Conservation (phyloP, 1,140 invertebrate species). For the Apis mellifera region Amel_HAv3.1 CM009943.2:5461501-5462000, state of each 20-base stretch:
- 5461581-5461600: neutral
- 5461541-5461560: constrained; percentile 51
- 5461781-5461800: neutral
- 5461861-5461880: constrained; percentile 17
- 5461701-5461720: too few relatives aligned
- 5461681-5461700: neutral
- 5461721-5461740: too few relatives aligned
- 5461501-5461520: constrained; percentile 75
- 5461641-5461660: neutral
- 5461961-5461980: constrained; percentile 17
- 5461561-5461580: neutral
- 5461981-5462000: neutral
- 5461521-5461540: constrained; percentile 70
- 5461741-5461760: neutral
- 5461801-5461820: neutral
- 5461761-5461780: neutral
- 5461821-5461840: neutral
- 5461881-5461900: neutral
- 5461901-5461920: neutral
- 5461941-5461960: constrained; percentile 27
- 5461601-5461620: constrained; percentile 7
- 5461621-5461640: neutral
- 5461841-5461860: constrained; percentile 18
- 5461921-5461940: constrained; percentile 11
- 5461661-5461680: constrained; percentile 3